These are phyloP conservation scores for Caenorhabditis sinica DNA, from an alignment of 2,888 invertebrate genomes.

Conservation along the genomic window DNA sequence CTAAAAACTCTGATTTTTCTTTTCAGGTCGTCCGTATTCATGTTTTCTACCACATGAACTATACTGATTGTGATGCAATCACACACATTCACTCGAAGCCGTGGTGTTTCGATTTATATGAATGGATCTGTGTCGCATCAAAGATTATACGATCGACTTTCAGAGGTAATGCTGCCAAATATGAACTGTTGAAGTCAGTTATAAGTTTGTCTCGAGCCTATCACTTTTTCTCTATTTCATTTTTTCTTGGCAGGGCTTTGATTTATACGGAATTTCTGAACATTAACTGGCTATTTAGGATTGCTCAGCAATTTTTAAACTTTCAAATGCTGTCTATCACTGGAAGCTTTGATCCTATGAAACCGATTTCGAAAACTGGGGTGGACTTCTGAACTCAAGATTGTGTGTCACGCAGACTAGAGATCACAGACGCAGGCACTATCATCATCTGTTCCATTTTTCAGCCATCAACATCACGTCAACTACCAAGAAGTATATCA, in stretches of 20 bases:
- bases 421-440: neutral
- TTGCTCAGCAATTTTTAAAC: too few relatives aligned
- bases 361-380: too few relatives aligned
- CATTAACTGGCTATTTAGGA: too few relatives aligned
- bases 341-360: too few relatives aligned
- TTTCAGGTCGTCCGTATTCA: neutral
- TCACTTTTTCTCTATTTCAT: too few relatives aligned
- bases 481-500: constrained; percentile 71
- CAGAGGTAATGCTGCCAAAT: constrained; percentile 39
- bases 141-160: constrained; percentile 63
- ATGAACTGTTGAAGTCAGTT: too few relatives aligned
- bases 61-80: constrained; percentile 71
- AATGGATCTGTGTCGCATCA: constrained; percentile 75
- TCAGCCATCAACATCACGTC: constrained; percentile 73
- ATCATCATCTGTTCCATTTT: constrained; percentile 6
- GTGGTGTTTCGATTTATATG: constrained; percentile 75
- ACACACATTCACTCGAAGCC: constrained; percentile 76
- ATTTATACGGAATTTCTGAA: too few relatives aligned
- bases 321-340: too few relatives aligned
- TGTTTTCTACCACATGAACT: constrained; percentile 21
- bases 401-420: too few relatives aligned
- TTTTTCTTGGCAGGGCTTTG: too few relatives aligned
- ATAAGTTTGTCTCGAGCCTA: too few relatives aligned
- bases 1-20: neutral
- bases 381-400: constrained; percentile 32